These are phyloP conservation scores for Bathynomus jamesi DNA, from an alignment of 1,140 invertebrate genomes.

Conservation along the genomic window DNA sequence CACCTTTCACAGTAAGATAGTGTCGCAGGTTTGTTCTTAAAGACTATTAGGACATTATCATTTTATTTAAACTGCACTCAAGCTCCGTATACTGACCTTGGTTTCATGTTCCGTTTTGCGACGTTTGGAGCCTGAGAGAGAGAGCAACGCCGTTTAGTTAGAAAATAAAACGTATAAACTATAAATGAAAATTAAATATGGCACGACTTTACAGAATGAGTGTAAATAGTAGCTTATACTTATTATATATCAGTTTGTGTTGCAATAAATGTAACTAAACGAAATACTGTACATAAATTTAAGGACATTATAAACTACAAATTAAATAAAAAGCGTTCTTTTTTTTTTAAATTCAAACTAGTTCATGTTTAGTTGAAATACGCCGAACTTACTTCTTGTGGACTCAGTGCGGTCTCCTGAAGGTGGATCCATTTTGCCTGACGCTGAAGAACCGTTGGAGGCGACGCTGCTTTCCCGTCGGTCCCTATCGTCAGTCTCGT, in stretches of 20 bases:
- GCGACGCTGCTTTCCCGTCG: background rate
- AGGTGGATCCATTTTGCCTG: background rate
- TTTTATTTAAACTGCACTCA: background rate
- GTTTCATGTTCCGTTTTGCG: background rate
- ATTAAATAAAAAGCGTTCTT: background rate
- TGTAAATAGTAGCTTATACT: background rate
- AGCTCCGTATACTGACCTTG: background rate
- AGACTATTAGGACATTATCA: background rate
- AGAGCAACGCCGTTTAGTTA: no score
- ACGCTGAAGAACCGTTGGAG: background rate
- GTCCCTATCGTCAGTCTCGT: background rate
- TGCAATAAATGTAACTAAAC: no score
- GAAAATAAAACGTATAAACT: no score
- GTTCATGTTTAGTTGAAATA: background rate
- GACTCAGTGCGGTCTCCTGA: background rate
- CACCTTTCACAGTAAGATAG: background rate
- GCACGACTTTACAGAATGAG: background rate
- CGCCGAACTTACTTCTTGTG: background rate
- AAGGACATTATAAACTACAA: background rate
- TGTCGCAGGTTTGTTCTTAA: background rate
- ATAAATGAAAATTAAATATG: background rate
- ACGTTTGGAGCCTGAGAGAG: background rate
- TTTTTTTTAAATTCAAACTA: background rate
- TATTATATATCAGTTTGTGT: background rate
- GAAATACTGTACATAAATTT: no score